Percentiles rank a stretch among this genome's conserved stretches.
Conservation (phyloP, 2,888 invertebrate species). For the Malacosoma neustria region DNA sequence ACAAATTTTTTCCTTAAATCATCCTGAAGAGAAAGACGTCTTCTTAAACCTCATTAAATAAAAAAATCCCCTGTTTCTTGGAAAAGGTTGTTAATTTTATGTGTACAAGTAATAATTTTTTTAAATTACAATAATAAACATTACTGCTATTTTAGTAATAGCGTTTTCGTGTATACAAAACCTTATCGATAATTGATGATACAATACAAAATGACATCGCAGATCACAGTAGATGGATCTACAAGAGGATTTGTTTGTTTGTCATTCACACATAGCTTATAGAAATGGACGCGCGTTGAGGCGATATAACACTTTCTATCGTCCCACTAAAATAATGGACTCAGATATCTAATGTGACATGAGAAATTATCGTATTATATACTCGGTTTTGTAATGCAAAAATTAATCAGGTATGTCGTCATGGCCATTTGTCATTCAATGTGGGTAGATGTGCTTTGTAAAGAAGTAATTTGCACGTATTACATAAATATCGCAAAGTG, state of each 20-base stretch:
- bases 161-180: too few species aligned
- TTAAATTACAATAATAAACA: too few species aligned
- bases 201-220: background rate
- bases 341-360: background rate
- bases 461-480: background rate
- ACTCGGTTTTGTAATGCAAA: background rate
- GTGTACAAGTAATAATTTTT: too few species aligned
- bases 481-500: background rate
- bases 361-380: background rate
- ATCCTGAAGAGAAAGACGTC: too few species aligned
- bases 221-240: constrained; percentile 1
- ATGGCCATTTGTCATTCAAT: background rate
- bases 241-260: constrained; percentile 19
- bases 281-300: constrained; percentile 15
- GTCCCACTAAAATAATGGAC: constrained; percentile 14
- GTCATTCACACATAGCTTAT: constrained; percentile 16
- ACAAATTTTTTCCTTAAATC: too few species aligned
- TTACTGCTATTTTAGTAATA: too few species aligned
- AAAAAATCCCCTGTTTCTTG: too few species aligned
- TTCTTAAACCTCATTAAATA: too few species aligned
- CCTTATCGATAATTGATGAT: too few species aligned
- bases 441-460: background rate
- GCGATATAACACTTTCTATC: constrained; percentile 26
- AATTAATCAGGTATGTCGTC: background rate
- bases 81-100: too few species aligned